Base-by-base conservation (phyloP, 1,140 invertebrate species). In the Condylostylus longicornis region DNA sequence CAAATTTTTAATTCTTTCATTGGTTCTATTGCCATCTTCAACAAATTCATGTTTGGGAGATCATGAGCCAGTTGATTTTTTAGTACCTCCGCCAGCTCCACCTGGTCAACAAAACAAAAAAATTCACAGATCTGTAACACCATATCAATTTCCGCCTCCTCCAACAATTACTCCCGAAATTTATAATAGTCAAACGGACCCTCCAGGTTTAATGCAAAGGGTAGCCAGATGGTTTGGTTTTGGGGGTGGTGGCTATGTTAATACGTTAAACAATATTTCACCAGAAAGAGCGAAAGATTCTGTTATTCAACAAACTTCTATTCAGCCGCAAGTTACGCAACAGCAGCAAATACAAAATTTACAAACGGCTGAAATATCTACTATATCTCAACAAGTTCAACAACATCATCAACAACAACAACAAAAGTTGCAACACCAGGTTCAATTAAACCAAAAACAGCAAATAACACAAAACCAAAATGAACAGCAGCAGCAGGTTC, bases 161-260 rank as follows among this genome's bases (percentile, higher is more conserved):
- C n/a, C 15, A 12, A 30, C 28, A 15, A 30, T 15, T 30, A 13
- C n/a, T 30, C 6, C n/a, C 13, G 28, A 30, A 15, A 30, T 13
- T 30, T n/a, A 13, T 30, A 30, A 13, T 12, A 8, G 22, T 25
- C 12, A 12, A 8, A 22, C 8, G 8, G 36, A 29, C 19, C 27
- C 40, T 2, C 25, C 46, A 0, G 55, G 55, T 8, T 53, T 59
- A 14, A 57, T 59, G 52, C 48, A 45, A 19, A 47, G 56, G 13
- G 45, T 59, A 22, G 56, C 56, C 2, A 41, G 56, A 18, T 59
- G 56, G 56, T 53, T 59, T 22, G 56, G 56, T 15, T 51, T 42
- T 12, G 45, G 42, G 17, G 14, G 39, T 34, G 10, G 17, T 37
- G 7, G 8, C 18, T 22, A 8, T 23, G n/a, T n/a, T n/a, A n/a